These are phyloP conservation scores for Drosophila mayri DNA, from an alignment of 1,140 invertebrate species.

Conservation along the genomic window DNA sequence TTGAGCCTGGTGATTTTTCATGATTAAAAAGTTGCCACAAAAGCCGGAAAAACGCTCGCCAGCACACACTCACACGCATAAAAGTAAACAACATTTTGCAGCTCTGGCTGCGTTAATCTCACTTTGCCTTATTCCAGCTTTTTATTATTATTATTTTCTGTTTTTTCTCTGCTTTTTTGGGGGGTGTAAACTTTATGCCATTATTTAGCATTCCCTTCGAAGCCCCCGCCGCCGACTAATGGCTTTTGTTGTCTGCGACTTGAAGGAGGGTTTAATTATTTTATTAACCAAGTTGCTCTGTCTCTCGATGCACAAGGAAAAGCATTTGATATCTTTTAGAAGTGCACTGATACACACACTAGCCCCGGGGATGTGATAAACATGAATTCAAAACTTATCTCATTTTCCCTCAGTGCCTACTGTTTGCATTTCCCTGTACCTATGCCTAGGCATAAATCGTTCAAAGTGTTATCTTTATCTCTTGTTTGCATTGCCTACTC, in stretches of 20 bases:
- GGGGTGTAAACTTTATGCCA: constrained; percentile 57
- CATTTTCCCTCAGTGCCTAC: constrained; percentile 1
- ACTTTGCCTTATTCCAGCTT: constrained; percentile 31
- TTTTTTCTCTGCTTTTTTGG: constrained; percentile 1
- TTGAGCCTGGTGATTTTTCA: constrained; percentile 52
- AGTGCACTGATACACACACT: not conserved
- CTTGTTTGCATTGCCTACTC: constrained; percentile 54
- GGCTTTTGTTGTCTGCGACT: constrained; percentile 42
- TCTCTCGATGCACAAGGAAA: constrained; percentile 10
- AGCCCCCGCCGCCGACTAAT: constrained; percentile 18
- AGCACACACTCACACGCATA: constrained; percentile 31
- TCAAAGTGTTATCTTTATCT: constrained; percentile 71
- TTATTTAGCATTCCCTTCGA: constrained; percentile 48
- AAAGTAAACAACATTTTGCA: constrained; percentile 57
- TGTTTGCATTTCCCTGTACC: constrained; percentile 47
- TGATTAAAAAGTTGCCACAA: constrained; percentile 62
- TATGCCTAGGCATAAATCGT: constrained; percentile 66
- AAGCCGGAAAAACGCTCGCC: constrained; percentile 29
- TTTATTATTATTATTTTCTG: constrained; percentile 43
- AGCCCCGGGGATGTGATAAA: not conserved
- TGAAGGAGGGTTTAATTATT: constrained; percentile 62
- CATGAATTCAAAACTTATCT: constrained; percentile 5
- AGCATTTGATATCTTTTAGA: not conserved
- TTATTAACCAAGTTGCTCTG: constrained; percentile 56
- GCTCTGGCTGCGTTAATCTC: constrained; percentile 57